Evolutionary conservation across 64 coral and sea anemone species (phyloP).

Genomic region (Montipora efflorescens): DNA sequence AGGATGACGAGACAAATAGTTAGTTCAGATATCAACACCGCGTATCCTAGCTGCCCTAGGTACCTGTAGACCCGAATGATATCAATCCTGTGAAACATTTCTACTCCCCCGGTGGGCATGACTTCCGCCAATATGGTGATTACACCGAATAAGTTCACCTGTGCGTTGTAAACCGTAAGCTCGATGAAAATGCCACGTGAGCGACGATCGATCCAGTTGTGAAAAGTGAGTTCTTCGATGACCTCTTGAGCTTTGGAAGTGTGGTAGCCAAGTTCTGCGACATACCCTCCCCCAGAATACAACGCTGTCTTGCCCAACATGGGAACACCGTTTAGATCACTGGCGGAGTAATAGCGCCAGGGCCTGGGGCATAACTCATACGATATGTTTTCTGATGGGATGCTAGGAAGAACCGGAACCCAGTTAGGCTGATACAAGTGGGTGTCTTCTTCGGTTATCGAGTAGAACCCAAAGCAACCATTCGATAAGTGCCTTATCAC

Average conservation of each 20-base stretch:
- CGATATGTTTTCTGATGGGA: constrained; percentile 13
- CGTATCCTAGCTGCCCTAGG: background rate
- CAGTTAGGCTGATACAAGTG: constrained; percentile 79
- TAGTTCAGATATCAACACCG: constrained; percentile 66
- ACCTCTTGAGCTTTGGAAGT: constrained; percentile 56
- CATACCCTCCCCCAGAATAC: constrained; percentile 89
- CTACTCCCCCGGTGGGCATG: constrained; percentile 57
- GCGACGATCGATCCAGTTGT: constrained; percentile 77
- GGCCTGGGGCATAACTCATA: constrained; percentile 71
- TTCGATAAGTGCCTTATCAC: too few species aligned
- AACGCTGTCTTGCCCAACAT: constrained; percentile 67
- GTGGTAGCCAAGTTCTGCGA: constrained; percentile 91
- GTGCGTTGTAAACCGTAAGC: constrained; percentile 79
- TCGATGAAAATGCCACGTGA: constrained; percentile 71
- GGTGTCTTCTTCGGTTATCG: constrained; percentile 54
- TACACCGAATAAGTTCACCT: constrained; percentile 73
- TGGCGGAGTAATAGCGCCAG: constrained; percentile 71
- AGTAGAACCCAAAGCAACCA: constrained; percentile 36
- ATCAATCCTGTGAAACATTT: constrained; percentile 69
- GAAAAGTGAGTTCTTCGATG: constrained; percentile 23
- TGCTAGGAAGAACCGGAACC: constrained; percentile 60
- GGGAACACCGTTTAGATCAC: constrained; percentile 57
- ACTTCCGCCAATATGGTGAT: constrained; percentile 57
- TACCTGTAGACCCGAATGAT: constrained; percentile 84
- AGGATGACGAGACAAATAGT: constrained; percentile 77